phyloP scores from a whole-genome alignment of 2,888 invertebrate genomes.

The Melanophora roralis region DNA sequence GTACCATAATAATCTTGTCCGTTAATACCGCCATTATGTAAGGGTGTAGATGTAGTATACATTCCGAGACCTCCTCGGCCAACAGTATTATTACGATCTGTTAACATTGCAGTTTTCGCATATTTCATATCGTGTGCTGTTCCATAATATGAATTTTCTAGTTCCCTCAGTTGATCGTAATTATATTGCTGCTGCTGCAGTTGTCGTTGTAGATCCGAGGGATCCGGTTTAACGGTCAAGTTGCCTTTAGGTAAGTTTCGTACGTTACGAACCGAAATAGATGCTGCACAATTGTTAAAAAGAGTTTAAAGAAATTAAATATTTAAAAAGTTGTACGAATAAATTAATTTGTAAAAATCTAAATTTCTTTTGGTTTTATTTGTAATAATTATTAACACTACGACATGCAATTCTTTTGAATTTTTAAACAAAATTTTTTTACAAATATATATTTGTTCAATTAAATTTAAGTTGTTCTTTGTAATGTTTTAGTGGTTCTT shows the following conservation, averaged over 20 bases:
- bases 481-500: too few relatives aligned
- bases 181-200: conserved; percentile 44
- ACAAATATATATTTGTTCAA: too few relatives aligned
- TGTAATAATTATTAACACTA: too few relatives aligned
- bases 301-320: too few relatives aligned
- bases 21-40: conserved; percentile 57
- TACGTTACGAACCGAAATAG: conserved; percentile 81
- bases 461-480: too few relatives aligned
- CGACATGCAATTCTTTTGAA: too few relatives aligned
- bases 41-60: conserved; percentile 68
- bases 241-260: conserved; percentile 76
- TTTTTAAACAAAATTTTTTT: too few relatives aligned
- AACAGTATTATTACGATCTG: conserved; percentile 68
- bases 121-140: conserved; percentile 73
- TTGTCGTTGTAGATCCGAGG: conserved; percentile 69
- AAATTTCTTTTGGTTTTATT: too few relatives aligned
- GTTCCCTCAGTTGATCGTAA: conserved; percentile 71
- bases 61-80: conserved; percentile 43
- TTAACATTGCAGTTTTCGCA: conserved; percentile 73
- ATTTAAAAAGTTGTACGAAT: too few relatives aligned
- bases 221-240: conserved; percentile 76
- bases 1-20: conserved; percentile 41
- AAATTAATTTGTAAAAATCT: too few relatives aligned
- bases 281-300: conserved; percentile 80
- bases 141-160: conserved; percentile 74